These are phyloP conservation scores for Ranitomeya variabilis DNA, from an alignment of 2,113 vertebrate genomes.

Conservation along the genomic window DNA sequence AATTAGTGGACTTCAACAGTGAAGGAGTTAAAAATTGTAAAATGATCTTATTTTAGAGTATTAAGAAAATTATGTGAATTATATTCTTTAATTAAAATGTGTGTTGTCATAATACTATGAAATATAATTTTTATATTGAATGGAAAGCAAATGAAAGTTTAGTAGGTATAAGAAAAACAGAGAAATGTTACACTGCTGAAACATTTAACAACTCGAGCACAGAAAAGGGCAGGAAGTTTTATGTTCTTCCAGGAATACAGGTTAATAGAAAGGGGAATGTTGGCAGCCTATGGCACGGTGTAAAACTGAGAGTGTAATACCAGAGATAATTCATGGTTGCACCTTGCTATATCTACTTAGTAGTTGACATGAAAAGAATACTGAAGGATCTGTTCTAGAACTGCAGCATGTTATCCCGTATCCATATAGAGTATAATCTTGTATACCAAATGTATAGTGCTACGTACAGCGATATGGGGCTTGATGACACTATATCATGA, in stretches of 20 bases:
- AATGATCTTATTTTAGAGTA: neutral
- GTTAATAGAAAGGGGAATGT: neutral
- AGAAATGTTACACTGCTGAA: neutral
- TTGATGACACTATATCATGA: too few relatives aligned
- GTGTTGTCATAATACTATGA: neutral
- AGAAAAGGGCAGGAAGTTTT: neutral
- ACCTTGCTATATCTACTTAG: neutral
- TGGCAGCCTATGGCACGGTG: neutral
- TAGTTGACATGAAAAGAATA: neutral
- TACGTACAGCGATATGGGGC: too few relatives aligned
- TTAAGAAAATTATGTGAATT: neutral
- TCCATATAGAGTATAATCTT: neutral
- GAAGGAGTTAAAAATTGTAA: neutral
- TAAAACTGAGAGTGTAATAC: neutral
- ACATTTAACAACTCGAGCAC: neutral
- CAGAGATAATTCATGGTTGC: neutral
- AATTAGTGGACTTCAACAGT: neutral
- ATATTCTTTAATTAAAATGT: neutral
- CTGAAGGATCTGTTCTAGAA: neutral
- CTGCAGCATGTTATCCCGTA: neutral
- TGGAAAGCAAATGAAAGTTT: neutral
- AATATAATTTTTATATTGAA: neutral
- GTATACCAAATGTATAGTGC: neutral
- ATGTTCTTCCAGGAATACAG: neutral
- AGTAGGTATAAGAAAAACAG: neutral